Evolutionary conservation across 2,113 vertebrate genomes (phyloP), one percentile per base, ranked within the genome.

Genomic region (Microtus richardsoni): DNA sequence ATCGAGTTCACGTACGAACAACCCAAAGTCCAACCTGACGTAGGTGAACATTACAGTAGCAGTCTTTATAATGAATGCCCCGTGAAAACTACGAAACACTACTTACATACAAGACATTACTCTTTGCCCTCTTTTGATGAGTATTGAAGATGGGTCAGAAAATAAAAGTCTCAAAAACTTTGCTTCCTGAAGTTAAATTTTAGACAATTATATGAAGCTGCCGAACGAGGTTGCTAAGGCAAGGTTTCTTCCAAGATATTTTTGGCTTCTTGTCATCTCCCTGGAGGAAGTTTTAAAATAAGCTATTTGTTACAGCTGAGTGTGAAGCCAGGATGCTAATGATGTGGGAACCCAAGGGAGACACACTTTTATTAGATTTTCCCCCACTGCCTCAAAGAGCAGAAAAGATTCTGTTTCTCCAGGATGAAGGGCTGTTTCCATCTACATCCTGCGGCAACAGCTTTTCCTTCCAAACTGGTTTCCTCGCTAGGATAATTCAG

Each of bases 351-450:
- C 97, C 77, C 97, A 33, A 7, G 95, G 92, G 96, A 97, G 85
- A 94, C 68, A 95, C 54, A 80, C 86, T 96, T 97, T 97, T 96
- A 96, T 97, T 95, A 96, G 95, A 96, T 97, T 95, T 70, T 97
- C n/a, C 26, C 26, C 58, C 54, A 60, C 92, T 96, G 94, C 88
- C 92, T 97, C 85, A 83, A 30, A 74, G 79, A 75, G 68, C 95
- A 96, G 84, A 91, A 95, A 97, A 93, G 58, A 95, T 97, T 86
- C 82, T 96, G 58, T 93, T 96, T 96, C 92, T 97, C 80, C 44
- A 26, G 11, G 80, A 88, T 92, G 89, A 86, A 95, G 90, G 88
- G 71, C n/a, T 92, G 36, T 91, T 96, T 96, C 93, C 41, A 49
- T 89, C 87, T 36, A 75, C 0, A 0, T 92, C 85, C 77, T 87